phyloP scores from a whole-genome alignment of 2,113 vertebrate genomes.

The Anhinga anhinga region DNA sequence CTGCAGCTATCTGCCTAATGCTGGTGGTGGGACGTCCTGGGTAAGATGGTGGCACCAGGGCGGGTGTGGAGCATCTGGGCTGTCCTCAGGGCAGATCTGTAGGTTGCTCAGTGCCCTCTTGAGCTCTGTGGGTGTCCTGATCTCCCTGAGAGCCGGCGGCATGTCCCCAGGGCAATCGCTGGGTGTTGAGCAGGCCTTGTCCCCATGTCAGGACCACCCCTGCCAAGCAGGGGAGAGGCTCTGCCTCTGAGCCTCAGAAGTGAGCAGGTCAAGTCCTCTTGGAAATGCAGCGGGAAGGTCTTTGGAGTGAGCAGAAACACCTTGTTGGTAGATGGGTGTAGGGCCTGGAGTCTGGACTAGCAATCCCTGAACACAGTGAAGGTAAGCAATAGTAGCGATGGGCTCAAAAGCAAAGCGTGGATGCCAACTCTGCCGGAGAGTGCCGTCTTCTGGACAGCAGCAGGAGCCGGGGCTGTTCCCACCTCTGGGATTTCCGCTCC shows the following conservation, averaged over 20 bases:
- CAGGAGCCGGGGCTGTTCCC: background rate
- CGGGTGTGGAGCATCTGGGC: background rate
- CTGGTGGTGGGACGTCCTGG: background rate
- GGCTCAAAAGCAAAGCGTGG: background rate
- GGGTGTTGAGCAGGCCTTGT: background rate
- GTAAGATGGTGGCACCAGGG: background rate
- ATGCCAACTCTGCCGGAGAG: background rate
- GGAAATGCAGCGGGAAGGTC: background rate
- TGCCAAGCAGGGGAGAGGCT: background rate
- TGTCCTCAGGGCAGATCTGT: background rate
- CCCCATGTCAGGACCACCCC: background rate
- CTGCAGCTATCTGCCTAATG: rapidly evolving
- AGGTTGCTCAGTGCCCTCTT: background rate
- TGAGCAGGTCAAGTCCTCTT: background rate
- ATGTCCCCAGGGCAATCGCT: rapidly evolving
- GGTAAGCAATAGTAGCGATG: rapidly evolving
- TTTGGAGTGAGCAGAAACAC: background rate
- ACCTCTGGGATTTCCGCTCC: background rate
- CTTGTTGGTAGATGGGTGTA: too few relatives aligned
- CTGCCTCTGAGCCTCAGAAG: background rate
- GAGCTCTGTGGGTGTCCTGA: background rate
- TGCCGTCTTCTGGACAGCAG: background rate
- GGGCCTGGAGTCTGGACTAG: background rate
- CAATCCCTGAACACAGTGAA: background rate
- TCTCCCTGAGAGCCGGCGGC: rapidly evolving